Conservation (phyloP, 2,888 invertebrate species). For the Agrochola lota region DNA sequence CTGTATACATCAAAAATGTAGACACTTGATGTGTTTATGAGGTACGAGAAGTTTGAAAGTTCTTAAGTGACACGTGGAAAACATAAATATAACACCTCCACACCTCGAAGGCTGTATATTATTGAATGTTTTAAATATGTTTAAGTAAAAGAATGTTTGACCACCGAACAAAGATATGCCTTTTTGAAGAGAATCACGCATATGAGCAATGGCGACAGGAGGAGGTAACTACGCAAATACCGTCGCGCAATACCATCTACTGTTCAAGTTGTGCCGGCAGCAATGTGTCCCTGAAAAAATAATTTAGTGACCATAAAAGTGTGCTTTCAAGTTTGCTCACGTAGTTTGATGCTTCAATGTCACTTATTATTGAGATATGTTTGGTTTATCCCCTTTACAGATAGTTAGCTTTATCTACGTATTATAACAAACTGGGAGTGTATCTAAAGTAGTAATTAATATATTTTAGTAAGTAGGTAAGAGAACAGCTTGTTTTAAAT, state of each 20-base stretch:
- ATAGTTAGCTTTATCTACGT: neutral
- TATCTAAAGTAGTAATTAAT: neutral
- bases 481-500: neutral
- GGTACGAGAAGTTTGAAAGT: no score
- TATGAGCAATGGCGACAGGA: neutral
- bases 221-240: neutral
- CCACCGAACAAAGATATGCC: no score
- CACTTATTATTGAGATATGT: neutral
- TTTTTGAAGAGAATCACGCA: neutral
- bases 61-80: no score
- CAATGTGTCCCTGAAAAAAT: neutral
- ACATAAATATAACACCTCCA: neutral
- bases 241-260: neutral
- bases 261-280: neutral
- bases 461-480: neutral
- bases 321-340: constrained; percentile 21
- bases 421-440: neutral
- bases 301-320: neutral
- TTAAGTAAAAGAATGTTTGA: neutral
- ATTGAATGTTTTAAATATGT: no score
- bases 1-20: no score
- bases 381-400: neutral
- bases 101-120: neutral
- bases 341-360: constrained; percentile 17
- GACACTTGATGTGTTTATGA: no score